Evolutionary conservation across 2,888 invertebrate genomes (phyloP).

Genomic region (Disparrhopalites patrizii): DNA sequence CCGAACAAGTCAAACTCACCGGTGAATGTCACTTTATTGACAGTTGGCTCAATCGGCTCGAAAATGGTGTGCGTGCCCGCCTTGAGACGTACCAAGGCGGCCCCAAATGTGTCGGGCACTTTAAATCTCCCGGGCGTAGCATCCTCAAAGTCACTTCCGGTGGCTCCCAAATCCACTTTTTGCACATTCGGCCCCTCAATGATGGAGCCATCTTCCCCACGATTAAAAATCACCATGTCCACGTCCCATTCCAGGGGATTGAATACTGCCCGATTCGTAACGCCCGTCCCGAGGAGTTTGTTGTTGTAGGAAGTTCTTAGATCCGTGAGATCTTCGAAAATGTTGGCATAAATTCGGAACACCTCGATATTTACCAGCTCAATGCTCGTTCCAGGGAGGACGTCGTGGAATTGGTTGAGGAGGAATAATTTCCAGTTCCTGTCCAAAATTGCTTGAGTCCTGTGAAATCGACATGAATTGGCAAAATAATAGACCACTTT

Average conservation of each 20-base stretch:
- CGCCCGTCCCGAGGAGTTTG: conserved; percentile 22
- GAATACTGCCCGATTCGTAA: conserved; percentile 21
- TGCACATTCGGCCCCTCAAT: conserved; percentile 34
- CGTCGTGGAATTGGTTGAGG: conserved; percentile 57
- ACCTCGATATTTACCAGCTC: conserved; percentile 52
- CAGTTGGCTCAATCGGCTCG: conserved; percentile 23
- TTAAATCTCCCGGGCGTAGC: conserved; percentile 31
- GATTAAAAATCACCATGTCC: conserved; percentile 34
- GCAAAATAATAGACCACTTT: background rate
- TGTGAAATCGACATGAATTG: background rate
- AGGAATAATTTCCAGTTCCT: conserved; percentile 54
- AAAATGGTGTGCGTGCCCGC: conserved; percentile 32
- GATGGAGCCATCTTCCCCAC: conserved; percentile 22
- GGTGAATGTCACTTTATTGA: conserved; percentile 26
- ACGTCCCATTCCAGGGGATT: conserved; percentile 39
- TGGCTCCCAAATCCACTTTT: conserved; percentile 6
- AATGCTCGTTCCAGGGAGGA: conserved; percentile 56
- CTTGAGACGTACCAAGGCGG: conserved; percentile 34
- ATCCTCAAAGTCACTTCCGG: conserved; percentile 27
- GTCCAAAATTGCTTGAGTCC: conserved; percentile 39
- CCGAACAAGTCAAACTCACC: conserved; percentile 16
- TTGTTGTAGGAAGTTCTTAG: conserved; percentile 32
- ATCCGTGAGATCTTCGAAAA: conserved; percentile 15
- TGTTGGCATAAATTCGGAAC: conserved; percentile 46
- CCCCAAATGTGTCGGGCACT: conserved; percentile 37